A percentile compares a stretch with the other conserved stretches of the same genome.
These are phyloP conservation scores for Buathra laborator DNA, from an alignment of 2,888 invertebrate species.

Conservation along the genomic window DNA sequence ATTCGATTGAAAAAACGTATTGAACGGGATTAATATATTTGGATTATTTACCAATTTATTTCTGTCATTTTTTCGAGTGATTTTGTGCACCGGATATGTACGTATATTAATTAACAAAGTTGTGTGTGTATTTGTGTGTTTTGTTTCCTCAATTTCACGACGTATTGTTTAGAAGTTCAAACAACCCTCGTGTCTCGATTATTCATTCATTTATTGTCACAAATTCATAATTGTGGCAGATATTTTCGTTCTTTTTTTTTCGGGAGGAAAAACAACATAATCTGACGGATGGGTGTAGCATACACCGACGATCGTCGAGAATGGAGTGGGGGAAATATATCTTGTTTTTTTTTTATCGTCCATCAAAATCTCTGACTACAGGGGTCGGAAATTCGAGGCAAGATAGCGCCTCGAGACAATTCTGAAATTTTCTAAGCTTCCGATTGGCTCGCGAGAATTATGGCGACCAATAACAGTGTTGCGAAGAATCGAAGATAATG, in stretches of 20 bases:
- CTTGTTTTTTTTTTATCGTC: background rate
- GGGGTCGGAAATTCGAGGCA: background rate
- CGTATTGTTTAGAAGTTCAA: background rate
- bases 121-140: background rate
- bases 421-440: too few species aligned
- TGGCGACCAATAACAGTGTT: too few species aligned
- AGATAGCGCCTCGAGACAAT: background rate
- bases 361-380: background rate
- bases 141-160: background rate
- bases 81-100: constrained; percentile 3
- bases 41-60: constrained; percentile 76
- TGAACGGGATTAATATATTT: background rate
- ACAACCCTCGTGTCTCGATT: background rate
- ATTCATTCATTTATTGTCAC: background rate
- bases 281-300: constrained; percentile 54
- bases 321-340: background rate
- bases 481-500: too few species aligned
- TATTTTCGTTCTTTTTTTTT: background rate
- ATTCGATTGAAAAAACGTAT: background rate
- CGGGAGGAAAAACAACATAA: constrained; percentile 29
- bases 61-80: constrained; percentile 74
- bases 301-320: background rate
- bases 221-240: background rate
- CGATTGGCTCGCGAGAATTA: too few species aligned
- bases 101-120: background rate